These are phyloP conservation scores for Aleiodes testaceus DNA, from an alignment of 2,888 invertebrate species.

Conservation along the genomic window DNA sequence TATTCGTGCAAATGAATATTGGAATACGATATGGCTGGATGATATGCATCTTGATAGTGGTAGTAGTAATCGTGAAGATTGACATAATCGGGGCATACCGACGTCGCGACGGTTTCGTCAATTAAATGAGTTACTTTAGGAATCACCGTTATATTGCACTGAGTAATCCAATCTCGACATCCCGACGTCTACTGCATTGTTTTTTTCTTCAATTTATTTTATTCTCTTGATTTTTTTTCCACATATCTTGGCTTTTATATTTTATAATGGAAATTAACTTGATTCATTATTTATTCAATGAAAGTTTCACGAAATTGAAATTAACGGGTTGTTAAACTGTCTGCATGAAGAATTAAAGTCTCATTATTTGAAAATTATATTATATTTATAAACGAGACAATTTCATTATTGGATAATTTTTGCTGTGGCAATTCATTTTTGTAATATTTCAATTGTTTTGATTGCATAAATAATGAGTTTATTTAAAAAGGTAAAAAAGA, in stretches of 20 bases:
- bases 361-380: conserved; percentile 20
- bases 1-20: conserved; percentile 7
- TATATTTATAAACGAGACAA: background rate
- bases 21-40: conserved; percentile 3
- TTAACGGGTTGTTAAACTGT: background rate
- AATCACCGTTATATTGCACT: conserved; percentile 48
- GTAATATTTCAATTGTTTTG: too few species aligned
- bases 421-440: too few species aligned
- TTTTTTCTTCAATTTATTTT: background rate
- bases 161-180: conserved; percentile 33
- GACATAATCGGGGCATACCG: conserved; percentile 69
- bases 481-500: too few species aligned
- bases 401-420: background rate
- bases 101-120: conserved; percentile 67
- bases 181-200: conserved; percentile 28
- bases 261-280: background rate
- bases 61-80: conserved; percentile 57
- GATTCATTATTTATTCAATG: background rate
- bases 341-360: conserved; percentile 14
- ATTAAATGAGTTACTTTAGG: conserved; percentile 69
- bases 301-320: background rate
- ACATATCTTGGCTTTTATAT: conserved; percentile 15
- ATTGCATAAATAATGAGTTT: too few species aligned
- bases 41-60: conserved; percentile 26
- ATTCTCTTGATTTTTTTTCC: background rate